Evolutionary conservation across 2,888 invertebrate genomes (phyloP), one percentile per base, ranked within the genome.

Genomic region (Lymantria monacha): DNA sequence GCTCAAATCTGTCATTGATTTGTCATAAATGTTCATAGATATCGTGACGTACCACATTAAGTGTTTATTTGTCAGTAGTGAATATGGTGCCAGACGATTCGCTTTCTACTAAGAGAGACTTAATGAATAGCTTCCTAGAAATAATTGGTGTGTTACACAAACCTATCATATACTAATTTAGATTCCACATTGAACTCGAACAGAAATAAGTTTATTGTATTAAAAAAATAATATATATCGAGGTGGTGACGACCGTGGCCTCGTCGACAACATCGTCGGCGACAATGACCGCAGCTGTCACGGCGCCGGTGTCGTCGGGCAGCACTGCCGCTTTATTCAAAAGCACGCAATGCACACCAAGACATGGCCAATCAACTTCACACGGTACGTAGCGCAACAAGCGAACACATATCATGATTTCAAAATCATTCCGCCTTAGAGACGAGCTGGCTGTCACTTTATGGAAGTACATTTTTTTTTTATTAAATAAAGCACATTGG

Each of bases 241-340:
- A 83, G 86, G 83, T 84, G 66, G 81, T 85, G 55, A 84, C 83
- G 8, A 83, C 85, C 1, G 71, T 73, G 12, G 85, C 85, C 9
- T 77, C 83, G 0, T 81, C 85, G 0, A 74, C 80, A 0, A 72
- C 82, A 0, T 59, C 75, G 1, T 66, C 85, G 0, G 55, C 79
- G 0, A 76, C 81, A 0, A 74, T 75, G 62, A 76, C 82, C 9
- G 54, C 80, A 0, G 55, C 81, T 0, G 65, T 74, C 51, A 69
- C 76, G 0, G 71, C 68, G 44, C 74, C 83, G 0, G 73, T 74
- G 0, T 57, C 76, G 0, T 66, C 76, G 0, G 66, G 69, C 36
- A 42, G 55, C 46, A 55, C 70, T 3, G 49, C 59, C 8, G 52
- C 72, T 0, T 53, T 85, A 36, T 88, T 85, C 77, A 89, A 88